phyloP scores from a whole-genome alignment of 2,888 invertebrate species.

The Lithophane semibrunnea region DNA sequence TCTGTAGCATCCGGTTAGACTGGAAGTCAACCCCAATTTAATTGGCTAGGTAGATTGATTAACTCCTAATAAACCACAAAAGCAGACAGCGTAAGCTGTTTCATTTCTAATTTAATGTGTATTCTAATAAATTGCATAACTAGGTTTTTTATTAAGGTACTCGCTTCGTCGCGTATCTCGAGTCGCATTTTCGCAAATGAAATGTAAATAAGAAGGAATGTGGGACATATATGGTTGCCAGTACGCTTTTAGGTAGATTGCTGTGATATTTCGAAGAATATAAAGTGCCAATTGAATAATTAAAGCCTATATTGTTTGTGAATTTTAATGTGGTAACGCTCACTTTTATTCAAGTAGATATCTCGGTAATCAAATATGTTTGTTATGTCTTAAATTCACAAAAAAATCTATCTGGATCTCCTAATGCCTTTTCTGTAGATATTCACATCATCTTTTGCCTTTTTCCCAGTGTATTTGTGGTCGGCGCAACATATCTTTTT shows the following conservation, averaged over 20 bases:
- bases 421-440: background rate
- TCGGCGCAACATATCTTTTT: too few species aligned
- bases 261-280: conserved; percentile 13
- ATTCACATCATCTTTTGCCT: too few species aligned
- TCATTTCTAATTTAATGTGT: conserved; percentile 26
- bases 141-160: conserved; percentile 34
- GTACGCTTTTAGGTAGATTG: conserved; percentile 14
- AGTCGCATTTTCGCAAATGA: conserved; percentile 79
- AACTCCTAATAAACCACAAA: background rate
- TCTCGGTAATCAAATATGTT: too few species aligned
- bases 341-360: background rate
- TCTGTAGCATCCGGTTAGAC: background rate
- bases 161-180: conserved; percentile 54
- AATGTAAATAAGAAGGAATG: conserved; percentile 82
- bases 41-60: background rate
- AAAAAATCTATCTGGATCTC: background rate
- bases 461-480: too few species aligned
- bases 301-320: too few species aligned
- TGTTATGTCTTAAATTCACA: background rate
- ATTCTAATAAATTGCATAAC: conserved; percentile 48
- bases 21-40: background rate
- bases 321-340: background rate
- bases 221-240: conserved; percentile 66
- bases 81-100: background rate
- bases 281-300: conserved; percentile 15